Evolutionary conservation across 1,140 invertebrate genomes (phyloP), one percentile per base, ranked within the genome.

Genomic region (Coptotermes formosanus): DNA sequence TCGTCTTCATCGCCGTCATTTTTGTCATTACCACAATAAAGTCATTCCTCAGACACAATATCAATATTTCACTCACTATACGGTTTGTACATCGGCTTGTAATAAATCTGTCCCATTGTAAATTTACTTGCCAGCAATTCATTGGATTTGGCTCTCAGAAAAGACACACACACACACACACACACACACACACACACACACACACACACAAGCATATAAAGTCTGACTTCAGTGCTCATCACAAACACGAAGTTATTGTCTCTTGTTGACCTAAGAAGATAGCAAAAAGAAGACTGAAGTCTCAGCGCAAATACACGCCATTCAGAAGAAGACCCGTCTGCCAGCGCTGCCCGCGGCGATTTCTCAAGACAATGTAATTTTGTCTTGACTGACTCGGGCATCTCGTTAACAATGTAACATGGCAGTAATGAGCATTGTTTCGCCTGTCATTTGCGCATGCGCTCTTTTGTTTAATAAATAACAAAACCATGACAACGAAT

Each of bases 381-480:
- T 75, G 25, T 75, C 64, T 75, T 75, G 64, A 75, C 64, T 75
- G 64, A 75, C 64, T 75, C n/a, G 64, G 64, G 16, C 64, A 75
- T 75, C 64, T 75, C 64, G 64, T 75, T 75, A 75, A 75, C 64
- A 75, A 75, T 75, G 64, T 75, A 75, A 75, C 64, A 75, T 75
- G 64, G 64, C 64, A 75, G n/a, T 75, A 75, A 75, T 75, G 64
- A 75, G 64, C 64, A 75, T 75, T 75, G 64, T 75, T 75, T 75
- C 64, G 64, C 64, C 64, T 75, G 64, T 75, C 64, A 75, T 75
- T 75, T 75, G 64, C 16, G 64, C 64, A 75, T 75, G 64, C n/a
- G 64, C 64, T 75, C 64, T 75, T 75, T 75, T 75, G 64, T 75
- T 75, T 75, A 75, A 75, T 75, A 75, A 75, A 75, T 75, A 75